phyloP scores from a whole-genome alignment of 2,113 vertebrate genomes.

The Odobenus rosmarus region DNA sequence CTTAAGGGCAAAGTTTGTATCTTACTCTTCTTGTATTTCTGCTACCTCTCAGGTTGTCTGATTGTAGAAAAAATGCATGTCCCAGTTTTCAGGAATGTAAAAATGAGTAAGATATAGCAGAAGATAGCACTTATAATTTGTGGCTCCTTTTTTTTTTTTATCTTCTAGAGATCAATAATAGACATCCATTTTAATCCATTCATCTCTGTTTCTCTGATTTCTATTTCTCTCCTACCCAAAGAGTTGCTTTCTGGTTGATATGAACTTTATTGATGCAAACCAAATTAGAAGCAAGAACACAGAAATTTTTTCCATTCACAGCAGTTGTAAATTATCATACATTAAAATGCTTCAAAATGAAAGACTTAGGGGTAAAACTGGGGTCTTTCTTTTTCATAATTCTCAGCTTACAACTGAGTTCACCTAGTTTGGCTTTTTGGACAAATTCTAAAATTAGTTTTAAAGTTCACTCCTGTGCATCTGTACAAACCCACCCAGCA shows the following conservation, averaged over 20 bases:
- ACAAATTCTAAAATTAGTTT: neutral
- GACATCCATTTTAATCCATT: neutral
- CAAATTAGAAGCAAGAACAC: neutral
- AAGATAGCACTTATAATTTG: neutral
- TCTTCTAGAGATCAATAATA: neutral
- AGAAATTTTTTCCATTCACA: neutral
- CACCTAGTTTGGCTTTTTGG: neutral
- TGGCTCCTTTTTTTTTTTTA: neutral
- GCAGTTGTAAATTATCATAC: neutral
- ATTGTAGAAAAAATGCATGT: neutral
- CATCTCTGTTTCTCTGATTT: neutral
- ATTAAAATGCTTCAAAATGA: neutral
- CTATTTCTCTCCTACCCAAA: neutral
- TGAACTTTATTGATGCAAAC: neutral
- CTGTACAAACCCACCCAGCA: neutral
- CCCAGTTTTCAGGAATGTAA: neutral
- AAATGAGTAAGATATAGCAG: neutral
- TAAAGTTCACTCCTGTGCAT: neutral
- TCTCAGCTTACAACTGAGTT: neutral
- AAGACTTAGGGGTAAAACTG: neutral
- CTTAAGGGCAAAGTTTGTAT: neutral
- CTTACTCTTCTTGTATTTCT: neutral
- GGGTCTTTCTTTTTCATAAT: neutral
- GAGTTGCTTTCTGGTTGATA: neutral
- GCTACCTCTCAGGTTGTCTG: neutral